phyloP scores from a whole-genome alignment of 2,797 vertebrate genomes.

The Onychomys arenicola region DNA sequence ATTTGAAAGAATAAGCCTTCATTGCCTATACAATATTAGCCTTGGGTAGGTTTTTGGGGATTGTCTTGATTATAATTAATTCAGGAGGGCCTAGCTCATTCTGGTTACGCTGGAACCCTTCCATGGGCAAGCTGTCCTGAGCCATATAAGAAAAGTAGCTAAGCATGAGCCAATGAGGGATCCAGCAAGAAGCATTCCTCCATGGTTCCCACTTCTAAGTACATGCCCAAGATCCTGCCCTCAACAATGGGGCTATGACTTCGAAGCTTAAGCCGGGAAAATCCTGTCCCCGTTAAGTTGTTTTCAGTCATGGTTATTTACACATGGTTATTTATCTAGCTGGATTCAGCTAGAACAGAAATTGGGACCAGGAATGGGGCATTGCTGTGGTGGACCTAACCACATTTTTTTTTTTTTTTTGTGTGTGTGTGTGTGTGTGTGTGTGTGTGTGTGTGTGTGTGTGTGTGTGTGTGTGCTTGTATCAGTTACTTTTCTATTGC shows the following conservation, averaged over 20 bases:
- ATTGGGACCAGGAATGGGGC: background rate
- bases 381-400: background rate
- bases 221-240: background rate
- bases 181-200: background rate
- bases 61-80: background rate
- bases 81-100: background rate
- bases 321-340: background rate
- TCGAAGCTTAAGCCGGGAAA: background rate
- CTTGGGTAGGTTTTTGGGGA: background rate
- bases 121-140: background rate
- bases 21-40: background rate
- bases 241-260: background rate
- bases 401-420: background rate
- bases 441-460: no score
- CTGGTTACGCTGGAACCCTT: background rate
- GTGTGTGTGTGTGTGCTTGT: no score
- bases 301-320: background rate
- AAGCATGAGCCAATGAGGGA: no score
- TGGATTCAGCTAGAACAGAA: no score
- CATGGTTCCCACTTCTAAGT: background rate
- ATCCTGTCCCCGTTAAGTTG: background rate
- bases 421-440: no score
- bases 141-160: background rate
- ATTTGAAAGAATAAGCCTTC: background rate
- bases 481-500: background rate